Conservation (phyloP, 2,888 invertebrate species). For the Hypercompe scribonia region DNA sequence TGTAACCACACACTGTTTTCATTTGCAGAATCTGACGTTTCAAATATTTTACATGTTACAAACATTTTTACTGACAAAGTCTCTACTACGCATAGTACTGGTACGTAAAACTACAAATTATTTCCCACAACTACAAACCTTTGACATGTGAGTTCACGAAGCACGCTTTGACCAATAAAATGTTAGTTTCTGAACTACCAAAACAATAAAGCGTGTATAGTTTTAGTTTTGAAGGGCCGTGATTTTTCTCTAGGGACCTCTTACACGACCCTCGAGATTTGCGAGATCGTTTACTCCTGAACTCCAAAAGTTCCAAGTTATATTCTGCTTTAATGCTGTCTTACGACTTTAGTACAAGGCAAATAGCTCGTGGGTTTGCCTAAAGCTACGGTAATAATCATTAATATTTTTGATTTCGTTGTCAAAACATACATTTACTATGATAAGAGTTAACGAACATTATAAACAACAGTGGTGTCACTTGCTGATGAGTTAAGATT, state of each 20-base stretch:
- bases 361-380: background rate
- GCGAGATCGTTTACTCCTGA: slow-evolving; percentile 19
- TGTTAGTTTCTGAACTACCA: slow-evolving; percentile 24
- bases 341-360: slow-evolving; percentile 22
- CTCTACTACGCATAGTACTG: background rate
- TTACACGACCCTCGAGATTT: slow-evolving; percentile 20
- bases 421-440: background rate
- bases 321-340: slow-evolving; percentile 24
- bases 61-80: background rate
- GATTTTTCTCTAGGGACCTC: slow-evolving; percentile 28
- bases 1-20: background rate
- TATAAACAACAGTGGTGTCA: background rate
- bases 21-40: background rate
- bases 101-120: slow-evolving; percentile 4
- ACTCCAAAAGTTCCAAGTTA: slow-evolving; percentile 20
- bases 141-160: slow-evolving; percentile 20
- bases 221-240: slow-evolving; percentile 25
- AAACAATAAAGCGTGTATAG: slow-evolving; percentile 21
- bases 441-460: background rate
- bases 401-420: background rate
- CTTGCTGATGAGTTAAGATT: background rate
- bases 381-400: background rate
- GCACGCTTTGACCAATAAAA: slow-evolving; percentile 23
- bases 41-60: background rate
- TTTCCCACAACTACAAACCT: slow-evolving; percentile 8